Percentiles rank a stretch among this genome's conserved stretches.
Evolutionary conservation across 2,888 invertebrate genomes (phyloP).

Genomic region (Patella depressa): DNA sequence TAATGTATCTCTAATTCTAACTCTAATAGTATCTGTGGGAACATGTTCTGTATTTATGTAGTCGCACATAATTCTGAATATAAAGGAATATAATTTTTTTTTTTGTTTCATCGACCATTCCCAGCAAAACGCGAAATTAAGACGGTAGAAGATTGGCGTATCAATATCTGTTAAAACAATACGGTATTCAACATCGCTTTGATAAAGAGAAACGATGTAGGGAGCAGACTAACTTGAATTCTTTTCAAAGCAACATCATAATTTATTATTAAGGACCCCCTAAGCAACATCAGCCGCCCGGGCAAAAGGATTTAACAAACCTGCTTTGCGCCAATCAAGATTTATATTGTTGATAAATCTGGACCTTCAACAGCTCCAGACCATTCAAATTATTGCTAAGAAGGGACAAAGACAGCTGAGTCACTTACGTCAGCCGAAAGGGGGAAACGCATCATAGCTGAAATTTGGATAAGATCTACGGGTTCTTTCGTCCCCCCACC

Average conservation of each 20-base stretch:
- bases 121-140: too few relatives aligned
- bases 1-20: too few relatives aligned
- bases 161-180: neutral
- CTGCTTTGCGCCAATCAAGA: neutral
- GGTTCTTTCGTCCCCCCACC: constrained; percentile 27
- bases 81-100: too few relatives aligned
- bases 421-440: constrained; percentile 28
- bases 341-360: constrained; percentile 22
- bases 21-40: too few relatives aligned
- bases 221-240: neutral
- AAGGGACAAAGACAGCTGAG: constrained; percentile 21
- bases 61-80: too few relatives aligned
- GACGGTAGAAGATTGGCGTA: neutral
- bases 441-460: constrained; percentile 24
- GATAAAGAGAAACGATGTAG: neutral
- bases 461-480: constrained; percentile 20
- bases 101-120: too few relatives aligned
- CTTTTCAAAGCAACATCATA: neutral
- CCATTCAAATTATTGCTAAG: constrained; percentile 8
- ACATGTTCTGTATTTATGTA: too few relatives aligned
- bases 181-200: neutral
- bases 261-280: neutral
- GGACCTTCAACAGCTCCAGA: constrained; percentile 13
- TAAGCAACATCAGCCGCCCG: neutral
- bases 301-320: constrained; percentile 18